Evolutionary conservation across 2,888 invertebrate species (phyloP).

Genomic region (Mimumesa dahlbomi): DNA sequence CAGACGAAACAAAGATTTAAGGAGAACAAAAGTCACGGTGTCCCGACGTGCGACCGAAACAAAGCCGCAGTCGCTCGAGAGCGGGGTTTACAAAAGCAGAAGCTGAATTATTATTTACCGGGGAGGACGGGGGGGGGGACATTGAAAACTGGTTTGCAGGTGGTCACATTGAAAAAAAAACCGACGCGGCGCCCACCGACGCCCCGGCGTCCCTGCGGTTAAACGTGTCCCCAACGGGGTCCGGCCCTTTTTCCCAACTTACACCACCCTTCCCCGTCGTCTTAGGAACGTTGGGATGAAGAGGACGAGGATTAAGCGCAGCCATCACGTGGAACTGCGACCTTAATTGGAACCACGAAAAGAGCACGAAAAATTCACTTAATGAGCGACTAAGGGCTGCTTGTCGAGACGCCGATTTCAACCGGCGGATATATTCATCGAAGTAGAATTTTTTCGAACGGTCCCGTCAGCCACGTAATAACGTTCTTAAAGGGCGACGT

Average conservation of each 20-base stretch:
- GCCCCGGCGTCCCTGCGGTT: slow-evolving; percentile 6
- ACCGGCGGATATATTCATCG: slow-evolving; percentile 10
- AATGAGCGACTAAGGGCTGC: slow-evolving; percentile 32
- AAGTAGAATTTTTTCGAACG: too few species aligned
- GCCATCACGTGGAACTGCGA: slow-evolving; percentile 29
- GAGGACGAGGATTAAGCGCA: slow-evolving; percentile 44
- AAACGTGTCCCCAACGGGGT: slow-evolving; percentile 7
- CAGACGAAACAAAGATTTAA: too few species aligned
- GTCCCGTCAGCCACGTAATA: too few species aligned
- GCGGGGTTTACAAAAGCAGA: neutral
- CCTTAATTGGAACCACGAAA: slow-evolving; percentile 52
- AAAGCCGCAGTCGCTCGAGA: neutral
- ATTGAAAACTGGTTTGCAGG: slow-evolving; percentile 42
- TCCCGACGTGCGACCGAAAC: too few species aligned
- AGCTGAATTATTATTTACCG: slow-evolving; percentile 30
- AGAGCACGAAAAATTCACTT: slow-evolving; percentile 41
- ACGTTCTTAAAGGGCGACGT: too few species aligned
- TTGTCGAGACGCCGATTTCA: slow-evolving; percentile 37
- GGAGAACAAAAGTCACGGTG: neutral
- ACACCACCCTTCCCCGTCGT: slow-evolving; percentile 10
- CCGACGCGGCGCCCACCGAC: neutral
- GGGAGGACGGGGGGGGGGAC: slow-evolving; percentile 6
- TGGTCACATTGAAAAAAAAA: slow-evolving; percentile 30
- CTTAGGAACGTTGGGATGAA: slow-evolving; percentile 33
- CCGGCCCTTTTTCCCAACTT: neutral